Evolutionary conservation across 1,140 invertebrate species (phyloP).

Genomic region (Ditylenchus dipsaci): DNA sequence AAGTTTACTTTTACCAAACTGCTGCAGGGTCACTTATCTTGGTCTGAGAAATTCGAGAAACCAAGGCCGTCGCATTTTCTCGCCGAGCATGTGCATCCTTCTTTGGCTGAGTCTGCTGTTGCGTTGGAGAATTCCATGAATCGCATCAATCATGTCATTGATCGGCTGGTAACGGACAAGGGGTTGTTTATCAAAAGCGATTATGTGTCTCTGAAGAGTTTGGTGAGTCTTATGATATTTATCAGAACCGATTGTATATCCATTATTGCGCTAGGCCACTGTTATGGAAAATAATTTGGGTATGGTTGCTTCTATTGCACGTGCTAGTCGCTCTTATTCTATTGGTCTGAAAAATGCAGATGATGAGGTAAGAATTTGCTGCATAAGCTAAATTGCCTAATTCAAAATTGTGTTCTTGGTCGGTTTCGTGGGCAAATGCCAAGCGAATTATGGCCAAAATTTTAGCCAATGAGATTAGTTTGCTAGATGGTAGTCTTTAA

Average conservation of each 20-base stretch:
- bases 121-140: constrained; percentile 42
- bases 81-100: constrained; percentile 56
- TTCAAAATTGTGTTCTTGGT: background rate
- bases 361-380: constrained; percentile 22
- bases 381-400: background rate
- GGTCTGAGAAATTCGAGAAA: constrained; percentile 27
- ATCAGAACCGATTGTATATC: constrained; percentile 1
- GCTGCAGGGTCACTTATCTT: background rate
- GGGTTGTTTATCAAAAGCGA: constrained; percentile 47
- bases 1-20: constrained; percentile 9
- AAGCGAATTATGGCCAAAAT: constrained; percentile 5
- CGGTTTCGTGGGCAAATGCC: background rate
- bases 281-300: constrained; percentile 47
- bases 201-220: constrained; percentile 36
- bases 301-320: constrained; percentile 46
- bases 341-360: constrained; percentile 50
- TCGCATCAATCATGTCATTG: constrained; percentile 33
- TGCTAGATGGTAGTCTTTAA: no score
- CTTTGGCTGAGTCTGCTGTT: constrained; percentile 36
- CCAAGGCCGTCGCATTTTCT: constrained; percentile 50
- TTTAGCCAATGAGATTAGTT: background rate
- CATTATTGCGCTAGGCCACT: constrained; percentile 14
- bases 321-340: constrained; percentile 54
- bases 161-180: constrained; percentile 30
- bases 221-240: background rate